These are phyloP conservation scores for Callimorpha dominula DNA, from an alignment of 2,888 invertebrate genomes.

Conservation along the genomic window DNA sequence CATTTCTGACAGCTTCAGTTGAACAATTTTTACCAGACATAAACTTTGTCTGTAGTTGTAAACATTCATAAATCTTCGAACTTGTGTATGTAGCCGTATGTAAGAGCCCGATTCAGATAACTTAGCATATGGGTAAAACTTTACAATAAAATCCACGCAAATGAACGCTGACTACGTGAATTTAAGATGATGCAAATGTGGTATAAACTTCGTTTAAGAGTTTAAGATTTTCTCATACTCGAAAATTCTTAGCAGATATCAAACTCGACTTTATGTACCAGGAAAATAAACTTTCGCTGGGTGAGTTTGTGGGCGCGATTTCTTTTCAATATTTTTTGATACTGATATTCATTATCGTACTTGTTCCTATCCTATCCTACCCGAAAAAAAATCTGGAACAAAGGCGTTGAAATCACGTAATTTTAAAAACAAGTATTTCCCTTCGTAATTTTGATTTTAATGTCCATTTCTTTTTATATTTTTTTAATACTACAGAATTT, in stretches of 20 bases:
- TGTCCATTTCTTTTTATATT: no score
- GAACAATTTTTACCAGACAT: neutral
- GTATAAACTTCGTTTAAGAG: slow-evolving; percentile 16
- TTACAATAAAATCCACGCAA: slow-evolving; percentile 26
- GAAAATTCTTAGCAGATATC: neutral
- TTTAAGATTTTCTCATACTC: neutral
- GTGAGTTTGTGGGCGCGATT: neutral
- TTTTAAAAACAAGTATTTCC: no score
- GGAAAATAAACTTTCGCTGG: neutral
- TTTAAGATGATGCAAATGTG: slow-evolving; percentile 28
- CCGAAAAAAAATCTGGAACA: no score
- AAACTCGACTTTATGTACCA: neutral
- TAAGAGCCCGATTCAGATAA: slow-evolving; percentile 21
- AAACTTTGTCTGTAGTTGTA: neutral
- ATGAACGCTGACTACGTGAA: slow-evolving; percentile 37
- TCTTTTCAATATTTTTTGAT: neutral
- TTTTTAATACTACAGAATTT: no score
- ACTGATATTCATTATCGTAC: no score
- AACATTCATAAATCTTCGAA: slow-evolving; percentile 9
- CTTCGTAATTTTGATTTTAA: no score
- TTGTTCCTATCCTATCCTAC: no score
- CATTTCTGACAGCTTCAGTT: neutral
- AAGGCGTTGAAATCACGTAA: no score
- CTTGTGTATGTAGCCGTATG: slow-evolving; percentile 20
- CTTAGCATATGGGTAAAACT: slow-evolving; percentile 33